These are phyloP conservation scores for Tetanocera ferruginea DNA, from an alignment of 2,888 invertebrate genomes.

Conservation along the genomic window DNA sequence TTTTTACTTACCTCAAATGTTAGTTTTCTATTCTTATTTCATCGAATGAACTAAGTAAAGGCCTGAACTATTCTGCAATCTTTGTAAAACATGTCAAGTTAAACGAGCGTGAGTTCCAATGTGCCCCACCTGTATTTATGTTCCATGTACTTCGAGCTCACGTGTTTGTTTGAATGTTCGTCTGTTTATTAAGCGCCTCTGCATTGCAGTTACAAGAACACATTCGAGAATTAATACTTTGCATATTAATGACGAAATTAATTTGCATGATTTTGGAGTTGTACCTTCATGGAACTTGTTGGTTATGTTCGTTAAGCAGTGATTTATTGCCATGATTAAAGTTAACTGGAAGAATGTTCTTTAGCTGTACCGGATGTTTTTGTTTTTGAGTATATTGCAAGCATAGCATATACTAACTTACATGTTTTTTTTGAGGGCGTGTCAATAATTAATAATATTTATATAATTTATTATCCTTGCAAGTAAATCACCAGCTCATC, in stretches of 20 bases:
- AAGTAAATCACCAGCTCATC: too few species aligned
- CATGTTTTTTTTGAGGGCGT: too few species aligned
- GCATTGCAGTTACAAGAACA: constrained; percentile 10
- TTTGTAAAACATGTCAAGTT: not conserved
- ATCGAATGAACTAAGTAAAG: not conserved
- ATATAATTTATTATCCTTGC: too few species aligned
- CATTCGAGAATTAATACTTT: not conserved
- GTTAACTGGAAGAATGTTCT: too few species aligned
- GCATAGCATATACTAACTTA: too few species aligned
- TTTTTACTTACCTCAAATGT: not conserved
- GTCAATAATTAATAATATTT: too few species aligned
- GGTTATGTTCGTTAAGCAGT: too few species aligned
- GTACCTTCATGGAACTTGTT: too few species aligned
- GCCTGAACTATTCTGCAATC: not conserved
- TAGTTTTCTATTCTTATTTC: not conserved
- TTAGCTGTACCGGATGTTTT: too few species aligned
- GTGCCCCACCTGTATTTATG: not conserved
- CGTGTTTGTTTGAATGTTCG: not conserved
- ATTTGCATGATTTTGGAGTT: not conserved
- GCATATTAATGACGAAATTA: constrained; percentile 25
- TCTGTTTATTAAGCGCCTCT: not conserved
- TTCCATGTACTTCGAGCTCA: not conserved
- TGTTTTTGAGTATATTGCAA: too few species aligned
- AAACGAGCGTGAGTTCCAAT: not conserved
- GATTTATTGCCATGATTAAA: too few species aligned